Evolutionary conservation across 2,797 vertebrate species (phyloP), one percentile per base, ranked within the genome.

Genomic region (Hapalemur alaotrensis): DNA sequence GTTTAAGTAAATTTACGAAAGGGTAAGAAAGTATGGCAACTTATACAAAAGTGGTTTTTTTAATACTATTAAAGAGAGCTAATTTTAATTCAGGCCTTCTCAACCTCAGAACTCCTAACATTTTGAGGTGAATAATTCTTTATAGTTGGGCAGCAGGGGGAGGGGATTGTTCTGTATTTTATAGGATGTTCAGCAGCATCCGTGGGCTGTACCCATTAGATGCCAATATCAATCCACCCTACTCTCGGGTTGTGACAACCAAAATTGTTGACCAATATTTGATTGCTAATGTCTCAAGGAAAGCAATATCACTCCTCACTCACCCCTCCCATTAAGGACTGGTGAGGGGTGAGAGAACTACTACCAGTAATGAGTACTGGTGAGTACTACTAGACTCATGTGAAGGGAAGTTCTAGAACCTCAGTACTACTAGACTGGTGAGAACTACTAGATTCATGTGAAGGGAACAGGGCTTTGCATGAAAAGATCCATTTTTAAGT

Each of bases 1-100:
- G 18, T 79, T 75, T 61, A 78, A 76, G 59, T 15, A 91, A 93
- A 94, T 25, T 35, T 63, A 86, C 3, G 43, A 75, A 81, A 57
- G n/a, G 38, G 30, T 54, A 50, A 46, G 43, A 65, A 48, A 0
- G 15, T 15, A 30, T 2, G 25, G 7, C 0, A 73, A 35, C 4
- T 52, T n/a, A 73, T 0, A 3, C 17, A 46, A 54, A 61, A 65
- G 23, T 15, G 48, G 0, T 41, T 38, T 61, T 61, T 89, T 75
- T 57, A 54, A 28, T 65, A 18, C 17, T 43, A 43, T 43, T 61
- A 7, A 57, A 84, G 17, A 57, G 11, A 80, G 18, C 63, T 38
- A 17, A 80, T 57, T 35, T 82, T 52, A 67, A 18, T 30, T 7
- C 8, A 63, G 35, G 43, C 4, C 50, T n/a, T 59, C 32, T 84